phyloP scores from a whole-genome alignment of 2,797 vertebrate species.

The Mionectes olivaceus region DNA sequence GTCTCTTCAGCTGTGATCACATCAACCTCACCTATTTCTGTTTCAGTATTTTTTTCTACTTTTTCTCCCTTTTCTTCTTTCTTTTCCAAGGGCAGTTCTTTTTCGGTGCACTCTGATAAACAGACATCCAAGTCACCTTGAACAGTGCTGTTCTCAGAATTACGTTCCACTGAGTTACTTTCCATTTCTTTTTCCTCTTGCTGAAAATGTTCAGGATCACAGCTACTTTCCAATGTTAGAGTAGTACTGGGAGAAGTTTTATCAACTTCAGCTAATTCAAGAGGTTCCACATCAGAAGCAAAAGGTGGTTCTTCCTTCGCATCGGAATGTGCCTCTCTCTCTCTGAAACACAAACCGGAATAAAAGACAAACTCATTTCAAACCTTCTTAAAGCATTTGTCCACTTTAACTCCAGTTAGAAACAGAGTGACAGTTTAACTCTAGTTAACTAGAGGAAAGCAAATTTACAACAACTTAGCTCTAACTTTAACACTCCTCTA shows the following conservation, averaged over 20 bases:
- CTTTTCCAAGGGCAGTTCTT: conserved; percentile 6
- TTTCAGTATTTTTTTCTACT: background rate
- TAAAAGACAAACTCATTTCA: background rate
- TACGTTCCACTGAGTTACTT: background rate
- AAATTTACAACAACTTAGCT: background rate
- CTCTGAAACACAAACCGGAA: conserved; percentile 67
- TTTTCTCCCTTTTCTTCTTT: conserved; percentile 37
- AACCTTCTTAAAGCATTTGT: background rate
- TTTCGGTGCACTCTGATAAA: conserved; percentile 37
- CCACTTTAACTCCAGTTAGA: background rate
- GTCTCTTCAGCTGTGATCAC: background rate
- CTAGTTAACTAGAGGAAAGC: background rate
- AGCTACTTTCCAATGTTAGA: background rate
- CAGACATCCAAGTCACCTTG: background rate
- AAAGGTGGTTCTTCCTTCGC: conserved; percentile 51
- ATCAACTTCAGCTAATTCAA: conserved; percentile 52
- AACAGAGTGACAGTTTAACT: background rate
- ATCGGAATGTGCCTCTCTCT: conserved; percentile 28
- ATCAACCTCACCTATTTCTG: background rate
- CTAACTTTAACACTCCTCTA: background rate
- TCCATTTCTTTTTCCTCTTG: conserved; percentile 39
- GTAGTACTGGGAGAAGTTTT: background rate
- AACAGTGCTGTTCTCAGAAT: background rate
- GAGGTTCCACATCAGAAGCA: conserved; percentile 8
- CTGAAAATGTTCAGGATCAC: conserved; percentile 23